These are phyloP conservation scores for Lutraria lutraria DNA, from an alignment of 2,888 invertebrate species.

Conservation along the genomic window DNA sequence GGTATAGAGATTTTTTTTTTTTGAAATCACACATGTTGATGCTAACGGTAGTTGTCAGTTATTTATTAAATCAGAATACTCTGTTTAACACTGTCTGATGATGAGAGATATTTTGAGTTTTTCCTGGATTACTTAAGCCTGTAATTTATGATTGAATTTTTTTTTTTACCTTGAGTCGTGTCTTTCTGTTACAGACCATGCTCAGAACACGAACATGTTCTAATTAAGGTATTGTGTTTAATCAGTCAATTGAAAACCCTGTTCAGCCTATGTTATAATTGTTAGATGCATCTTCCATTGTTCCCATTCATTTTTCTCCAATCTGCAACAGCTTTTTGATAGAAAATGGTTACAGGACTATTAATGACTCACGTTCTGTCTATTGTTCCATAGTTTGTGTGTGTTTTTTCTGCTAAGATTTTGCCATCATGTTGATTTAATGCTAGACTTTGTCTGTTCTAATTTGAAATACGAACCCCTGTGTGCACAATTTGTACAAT, in stretches of 20 bases:
- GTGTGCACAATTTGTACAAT: conserved; percentile 47
- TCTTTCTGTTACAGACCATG: not conserved
- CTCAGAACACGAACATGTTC: not conserved
- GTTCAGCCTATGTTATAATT: not conserved
- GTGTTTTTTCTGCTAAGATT: conserved; percentile 23
- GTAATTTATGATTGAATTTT: not conserved
- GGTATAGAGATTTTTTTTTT: too few species aligned
- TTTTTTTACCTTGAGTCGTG: not conserved
- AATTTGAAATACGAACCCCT: conserved; percentile 41
- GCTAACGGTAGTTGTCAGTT: too few species aligned
- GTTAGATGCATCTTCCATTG: not conserved
- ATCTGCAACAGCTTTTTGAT: conserved; percentile 24
- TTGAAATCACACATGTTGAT: too few species aligned
- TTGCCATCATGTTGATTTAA: conserved; percentile 47
- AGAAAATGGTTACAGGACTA: not conserved
- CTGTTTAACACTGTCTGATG: too few species aligned
- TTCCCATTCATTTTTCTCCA: not conserved
- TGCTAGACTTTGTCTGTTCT: conserved; percentile 43
- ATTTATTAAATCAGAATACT: too few species aligned
- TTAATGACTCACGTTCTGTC: not conserved
- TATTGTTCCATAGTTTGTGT: not conserved
- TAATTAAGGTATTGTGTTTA: not conserved
- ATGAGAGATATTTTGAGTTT: too few species aligned
- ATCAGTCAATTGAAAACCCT: not conserved
- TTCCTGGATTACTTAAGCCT: too few species aligned